Base-by-base conservation (phyloP, 2,113 vertebrate genomes). In the Spilogale gracilis region DNA sequence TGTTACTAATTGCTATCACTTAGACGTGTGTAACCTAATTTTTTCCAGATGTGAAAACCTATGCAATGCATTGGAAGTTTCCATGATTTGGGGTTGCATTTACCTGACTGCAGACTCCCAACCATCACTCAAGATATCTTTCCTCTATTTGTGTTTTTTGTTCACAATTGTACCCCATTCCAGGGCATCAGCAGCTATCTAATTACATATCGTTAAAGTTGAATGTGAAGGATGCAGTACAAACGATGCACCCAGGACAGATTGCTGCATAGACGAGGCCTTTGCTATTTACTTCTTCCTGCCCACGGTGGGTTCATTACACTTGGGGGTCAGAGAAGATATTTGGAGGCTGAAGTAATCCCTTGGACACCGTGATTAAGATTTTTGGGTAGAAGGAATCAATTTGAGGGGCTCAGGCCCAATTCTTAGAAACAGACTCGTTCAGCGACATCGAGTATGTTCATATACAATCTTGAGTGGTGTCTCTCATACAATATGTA, bases 21-120 rank as follows among this genome's bases (percentile, higher is more conserved):
- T 73, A 74, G 11, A 17, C 58, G 13, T 87, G 6, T 63, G 13
- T 63, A 52, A 73, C 21, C 5, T 27, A 87, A 67, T 48, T 76
- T 96, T 45, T 80, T 95, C n/a, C n/a, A 63, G 81, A 38, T 67
- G 4, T 82, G 79, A 83, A 94, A 91, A 48, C 48, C 27, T 60
- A 9, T 91, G 50, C 56, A 79, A 30, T 25, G 32, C 2, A 38
- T 17, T 67, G 30, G 56, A 58, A 27, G 38, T 50, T 52, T 73
- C 54, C 23, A 21, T 23, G 54, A 92, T 18, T 80, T 74, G 45
- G 73, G 30, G 12, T 61, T 84, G 6, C 32, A 38, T 81, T 92
- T 50, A 79, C 61, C n/a, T 76, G 56, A 81, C 30, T 73, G 14
- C 10, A 80, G 27, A 78, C 38, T 89, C 52, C 17, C 25, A 48